phyloP scores from a whole-genome alignment of 2,888 invertebrate genomes.

The Drymonia ruficornis region DNA sequence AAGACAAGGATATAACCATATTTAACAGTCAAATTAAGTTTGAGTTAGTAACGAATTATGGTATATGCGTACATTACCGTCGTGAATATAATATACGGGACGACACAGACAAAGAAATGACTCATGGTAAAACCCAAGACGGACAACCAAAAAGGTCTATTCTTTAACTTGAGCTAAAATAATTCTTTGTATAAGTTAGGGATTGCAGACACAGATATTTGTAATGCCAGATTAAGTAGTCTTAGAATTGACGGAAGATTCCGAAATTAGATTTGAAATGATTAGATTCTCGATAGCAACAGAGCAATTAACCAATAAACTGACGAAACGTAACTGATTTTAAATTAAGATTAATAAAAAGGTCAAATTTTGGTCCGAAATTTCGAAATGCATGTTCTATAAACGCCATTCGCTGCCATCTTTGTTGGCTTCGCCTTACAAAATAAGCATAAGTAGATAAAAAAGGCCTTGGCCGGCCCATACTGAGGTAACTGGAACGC shows the following conservation, averaged over 20 bases:
- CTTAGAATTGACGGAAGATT: too few species aligned
- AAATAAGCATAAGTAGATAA: conserved; percentile 47
- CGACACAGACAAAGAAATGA: conserved; percentile 5
- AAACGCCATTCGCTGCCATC: conserved; percentile 14
- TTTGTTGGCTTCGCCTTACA: conserved; percentile 41
- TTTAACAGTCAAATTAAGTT: neutral
- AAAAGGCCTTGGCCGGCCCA: conserved; percentile 61
- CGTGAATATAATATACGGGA: neutral
- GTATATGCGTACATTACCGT: neutral
- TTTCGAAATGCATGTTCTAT: neutral
- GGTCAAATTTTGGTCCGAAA: neutral
- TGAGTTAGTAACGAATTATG: neutral
- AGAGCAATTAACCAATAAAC: neutral
- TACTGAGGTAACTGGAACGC: conserved; percentile 46
- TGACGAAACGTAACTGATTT: neutral
- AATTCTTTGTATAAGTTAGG: neutral
- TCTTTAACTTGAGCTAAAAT: neutral
- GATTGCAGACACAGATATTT: too few species aligned
- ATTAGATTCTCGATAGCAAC: neutral
- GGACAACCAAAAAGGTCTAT: neutral
- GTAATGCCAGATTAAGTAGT: too few species aligned
- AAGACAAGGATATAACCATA: neutral
- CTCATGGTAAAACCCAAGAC: conserved; percentile 2
- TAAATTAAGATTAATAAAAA: neutral
- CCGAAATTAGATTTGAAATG: too few species aligned